Base-by-base conservation (phyloP, 2,113 vertebrate genomes). In the Oceanodroma tethys region DNA sequence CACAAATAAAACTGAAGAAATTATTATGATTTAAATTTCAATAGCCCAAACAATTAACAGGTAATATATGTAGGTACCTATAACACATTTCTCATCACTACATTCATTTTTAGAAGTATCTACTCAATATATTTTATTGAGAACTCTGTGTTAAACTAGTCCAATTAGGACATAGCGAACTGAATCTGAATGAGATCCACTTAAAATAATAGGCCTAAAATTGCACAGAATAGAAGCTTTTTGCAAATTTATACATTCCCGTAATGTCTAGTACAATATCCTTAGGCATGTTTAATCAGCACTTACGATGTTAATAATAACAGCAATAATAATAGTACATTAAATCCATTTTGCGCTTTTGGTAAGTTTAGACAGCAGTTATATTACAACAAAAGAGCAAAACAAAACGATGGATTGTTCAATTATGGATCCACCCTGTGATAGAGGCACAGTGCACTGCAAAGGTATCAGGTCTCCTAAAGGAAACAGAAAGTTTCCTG, bases 261-360 rank as follows among this genome's bases (percentile, higher is more conserved):
- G 21, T 98, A 98, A 98, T 97, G 97, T 98, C 98, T 98, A 97
- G 96, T 96, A 97, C 96, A 98, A 98, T 98, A 98, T 98, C 97
- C 97, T 91, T 93, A 98, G 98, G 98, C 98, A 98, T 97, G 88
- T 96, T 97, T 97, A 97, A 98, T 98, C 96, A 97, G 93, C 91
- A 97, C 79, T 97, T 98, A 96, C 27, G 21, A 81, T 84, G 68
- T 94, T 96, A 97, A 97, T 96, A 93, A 79, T 95, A 95, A 95
- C 90, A 98, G 96, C 92, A 98, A 97, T 98, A 98, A 96, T 86
- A 97, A 94, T 29, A 96, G 68, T 55, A 91, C 65, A 97, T 97
- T 95, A 97, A 97, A 97, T 90, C 68, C 59, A 63, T 86, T 97
- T 90, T 89, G 55, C 11, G 40, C 81, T 95, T 70, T 88, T 97